A percentile compares a stretch with the other conserved stretches of the same genome.
phyloP scores from a whole-genome alignment of 2,113 vertebrate species.

The Jacana jacana region DNA sequence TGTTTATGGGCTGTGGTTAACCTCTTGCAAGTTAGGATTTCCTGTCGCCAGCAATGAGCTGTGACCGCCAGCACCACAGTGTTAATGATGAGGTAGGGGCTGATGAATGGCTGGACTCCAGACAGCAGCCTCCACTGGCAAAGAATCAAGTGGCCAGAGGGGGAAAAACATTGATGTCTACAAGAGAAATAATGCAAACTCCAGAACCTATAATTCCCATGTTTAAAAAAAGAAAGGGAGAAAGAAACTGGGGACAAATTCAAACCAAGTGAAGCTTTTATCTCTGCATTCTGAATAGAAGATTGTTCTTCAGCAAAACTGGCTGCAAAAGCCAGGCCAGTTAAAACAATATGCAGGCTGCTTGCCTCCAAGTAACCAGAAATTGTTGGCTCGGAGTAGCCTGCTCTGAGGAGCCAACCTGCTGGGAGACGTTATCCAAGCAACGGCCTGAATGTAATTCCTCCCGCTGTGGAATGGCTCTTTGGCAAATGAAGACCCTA shows the following conservation, averaged over 20 bases:
- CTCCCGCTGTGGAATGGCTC: conserved; percentile 76
- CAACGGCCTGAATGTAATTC: conserved; percentile 77
- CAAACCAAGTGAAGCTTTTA: conserved; percentile 75
- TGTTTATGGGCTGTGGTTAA: conserved; percentile 66
- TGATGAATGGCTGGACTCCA: conserved; percentile 70
- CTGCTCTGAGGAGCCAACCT: conserved; percentile 73
- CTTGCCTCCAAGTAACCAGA: conserved; percentile 75
- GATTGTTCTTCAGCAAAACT: conserved; percentile 74
- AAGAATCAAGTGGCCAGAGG: conserved; percentile 60
- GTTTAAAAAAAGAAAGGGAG: conserved; percentile 67
- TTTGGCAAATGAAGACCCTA: conserved; percentile 83
- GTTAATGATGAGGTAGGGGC: conserved; percentile 59
- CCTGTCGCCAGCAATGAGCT: conserved; percentile 67
- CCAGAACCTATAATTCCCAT: conserved; percentile 76
- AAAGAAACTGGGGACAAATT: conserved; percentile 64
- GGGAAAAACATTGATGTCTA: conserved; percentile 67
- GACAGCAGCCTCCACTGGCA: conserved; percentile 67
- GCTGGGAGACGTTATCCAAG: conserved; percentile 79
- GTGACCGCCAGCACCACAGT: conserved; percentile 65
- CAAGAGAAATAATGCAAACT: conserved; percentile 72
- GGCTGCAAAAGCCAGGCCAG: conserved; percentile 75
- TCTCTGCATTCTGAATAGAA: conserved; percentile 74
- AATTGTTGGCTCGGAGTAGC: conserved; percentile 72
- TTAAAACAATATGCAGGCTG: conserved; percentile 75
- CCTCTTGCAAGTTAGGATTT: conserved; percentile 69